Evolutionary conservation across 2,797 vertebrate species (phyloP).

Genomic region (Hyperoplus immaculatus): DNA sequence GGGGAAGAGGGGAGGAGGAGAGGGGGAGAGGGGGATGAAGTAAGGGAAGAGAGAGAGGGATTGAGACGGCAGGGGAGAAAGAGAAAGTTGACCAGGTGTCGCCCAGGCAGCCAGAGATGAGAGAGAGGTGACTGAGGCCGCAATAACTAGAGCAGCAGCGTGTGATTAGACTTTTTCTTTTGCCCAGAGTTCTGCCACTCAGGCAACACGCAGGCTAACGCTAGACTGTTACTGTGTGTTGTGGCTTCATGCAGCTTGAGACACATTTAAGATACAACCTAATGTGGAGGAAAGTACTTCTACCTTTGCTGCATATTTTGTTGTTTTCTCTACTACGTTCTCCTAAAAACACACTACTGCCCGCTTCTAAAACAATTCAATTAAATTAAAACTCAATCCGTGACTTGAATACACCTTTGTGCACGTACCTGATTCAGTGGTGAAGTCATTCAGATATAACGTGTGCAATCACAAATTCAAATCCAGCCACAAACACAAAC

Average conservation of each 20-base stretch:
- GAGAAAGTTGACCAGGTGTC: conserved; percentile 66
- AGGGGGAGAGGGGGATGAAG: neutral
- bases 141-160: neutral
- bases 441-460: conserved; percentile 4
- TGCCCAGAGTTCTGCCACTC: neutral
- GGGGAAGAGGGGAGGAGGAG: conserved; percentile 1
- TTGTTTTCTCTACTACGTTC: neutral
- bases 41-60: conserved; percentile 45
- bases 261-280: neutral
- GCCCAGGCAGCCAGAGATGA: conserved; percentile 53
- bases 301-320: neutral
- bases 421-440: neutral
- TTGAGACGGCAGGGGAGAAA: conserved; percentile 43
- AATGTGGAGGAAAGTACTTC: neutral
- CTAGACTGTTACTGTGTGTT: neutral
- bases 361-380: neutral
- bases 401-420: neutral
- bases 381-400: neutral
- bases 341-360: neutral
- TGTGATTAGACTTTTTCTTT: neutral
- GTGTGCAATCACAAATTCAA: neutral
- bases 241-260: neutral
- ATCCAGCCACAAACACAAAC: conserved; percentile 13
- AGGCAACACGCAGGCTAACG: neutral
- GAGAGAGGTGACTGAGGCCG: conserved; percentile 81